These are phyloP conservation scores for Aleiodes leptofemur DNA, from an alignment of 2,888 invertebrate species.

Conservation along the genomic window DNA sequence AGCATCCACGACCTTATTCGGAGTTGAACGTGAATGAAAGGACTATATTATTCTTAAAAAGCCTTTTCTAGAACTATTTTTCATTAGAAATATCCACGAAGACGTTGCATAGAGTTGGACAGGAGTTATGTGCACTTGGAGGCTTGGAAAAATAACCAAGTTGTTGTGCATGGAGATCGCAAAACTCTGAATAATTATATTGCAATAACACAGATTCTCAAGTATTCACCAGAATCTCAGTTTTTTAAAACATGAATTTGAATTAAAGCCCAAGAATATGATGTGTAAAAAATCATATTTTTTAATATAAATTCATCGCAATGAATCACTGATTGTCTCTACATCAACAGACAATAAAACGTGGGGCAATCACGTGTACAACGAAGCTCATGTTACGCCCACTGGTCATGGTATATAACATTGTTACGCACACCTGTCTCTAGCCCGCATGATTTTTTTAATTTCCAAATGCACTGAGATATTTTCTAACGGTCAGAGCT, in stretches of 20 bases:
- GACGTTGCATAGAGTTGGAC: conserved; percentile 23
- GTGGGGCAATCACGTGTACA: conserved; percentile 49
- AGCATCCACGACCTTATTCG: conserved; percentile 16
- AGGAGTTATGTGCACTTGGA: conserved; percentile 22
- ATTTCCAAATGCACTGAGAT: conserved; percentile 35
- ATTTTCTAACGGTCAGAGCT: conserved; percentile 70
- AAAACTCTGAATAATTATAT: conserved; percentile 47
- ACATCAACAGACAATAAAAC: neutral
- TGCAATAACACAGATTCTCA: conserved; percentile 35
- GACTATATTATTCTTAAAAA: neutral
- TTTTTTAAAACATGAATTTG: conserved; percentile 12
- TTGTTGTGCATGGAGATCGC: conserved; percentile 25
- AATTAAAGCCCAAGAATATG: neutral
- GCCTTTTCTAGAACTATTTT: neutral
- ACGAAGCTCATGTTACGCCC: conserved; percentile 51
- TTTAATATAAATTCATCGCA: too few species aligned
- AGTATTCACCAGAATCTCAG: neutral
- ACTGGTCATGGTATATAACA: conserved; percentile 50
- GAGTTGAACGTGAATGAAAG: conserved; percentile 31
- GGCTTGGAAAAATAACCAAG: neutral
- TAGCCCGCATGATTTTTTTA: conserved; percentile 50
- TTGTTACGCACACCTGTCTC: conserved; percentile 68
- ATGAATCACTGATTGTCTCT: too few species aligned
- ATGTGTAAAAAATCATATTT: too few species aligned
- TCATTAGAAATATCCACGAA: neutral